phyloP scores from a whole-genome alignment of 2,797 vertebrate genomes.

The Eutrigla gurnardus region DNA sequence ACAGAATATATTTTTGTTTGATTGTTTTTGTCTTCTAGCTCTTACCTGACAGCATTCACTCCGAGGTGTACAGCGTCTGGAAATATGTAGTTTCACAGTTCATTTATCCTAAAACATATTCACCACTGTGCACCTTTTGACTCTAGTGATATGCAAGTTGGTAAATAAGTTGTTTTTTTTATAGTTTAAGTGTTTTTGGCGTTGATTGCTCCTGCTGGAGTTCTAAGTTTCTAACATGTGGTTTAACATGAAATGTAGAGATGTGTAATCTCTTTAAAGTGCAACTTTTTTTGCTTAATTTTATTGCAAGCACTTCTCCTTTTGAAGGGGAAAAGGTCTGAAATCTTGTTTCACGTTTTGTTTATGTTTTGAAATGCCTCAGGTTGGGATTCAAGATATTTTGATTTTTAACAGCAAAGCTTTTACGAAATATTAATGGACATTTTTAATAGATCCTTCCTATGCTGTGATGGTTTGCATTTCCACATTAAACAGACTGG shows the following conservation, averaged over 20 bases:
- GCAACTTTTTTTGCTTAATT: constrained; percentile 30
- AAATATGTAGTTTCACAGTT: constrained; percentile 18
- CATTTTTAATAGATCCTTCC: constrained; percentile 55
- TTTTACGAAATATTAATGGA: constrained; percentile 40
- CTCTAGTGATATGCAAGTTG: constrained; percentile 6
- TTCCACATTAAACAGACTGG: constrained; percentile 66
- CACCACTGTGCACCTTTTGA: constrained; percentile 24
- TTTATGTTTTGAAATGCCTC: constrained; percentile 51
- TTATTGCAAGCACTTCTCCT: constrained; percentile 29
- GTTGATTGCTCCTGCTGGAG: constrained; percentile 53
- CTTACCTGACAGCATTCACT: not conserved
- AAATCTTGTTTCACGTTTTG: constrained; percentile 41
- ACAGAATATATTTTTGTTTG: constrained; percentile 10
- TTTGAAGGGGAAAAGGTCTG: constrained; percentile 36
- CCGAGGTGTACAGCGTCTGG: not conserved
- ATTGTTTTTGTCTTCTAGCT: not conserved
- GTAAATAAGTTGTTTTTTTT: constrained; percentile 31
- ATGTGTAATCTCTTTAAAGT: constrained; percentile 66
- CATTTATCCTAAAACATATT: constrained; percentile 10
- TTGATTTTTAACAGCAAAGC: constrained; percentile 48
- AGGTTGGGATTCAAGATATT: constrained; percentile 40
- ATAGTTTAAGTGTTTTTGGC: constrained; percentile 27
- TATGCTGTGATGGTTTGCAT: constrained; percentile 66
- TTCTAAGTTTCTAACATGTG: constrained; percentile 57
- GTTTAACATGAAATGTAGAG: constrained; percentile 69